phyloP scores from a whole-genome alignment of 2,888 invertebrate species.

The Erebia aethiops region DNA sequence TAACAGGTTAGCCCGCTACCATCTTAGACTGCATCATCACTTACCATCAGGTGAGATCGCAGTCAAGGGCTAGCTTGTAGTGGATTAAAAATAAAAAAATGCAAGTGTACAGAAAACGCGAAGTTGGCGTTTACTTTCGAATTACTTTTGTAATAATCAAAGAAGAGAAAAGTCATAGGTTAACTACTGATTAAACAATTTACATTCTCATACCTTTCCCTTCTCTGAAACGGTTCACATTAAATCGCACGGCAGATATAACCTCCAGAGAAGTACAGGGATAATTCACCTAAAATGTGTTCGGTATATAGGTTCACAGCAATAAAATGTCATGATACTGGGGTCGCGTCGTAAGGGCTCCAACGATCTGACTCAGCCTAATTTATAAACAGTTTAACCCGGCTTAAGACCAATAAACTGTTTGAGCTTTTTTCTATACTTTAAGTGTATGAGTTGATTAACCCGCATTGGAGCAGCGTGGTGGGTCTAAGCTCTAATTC shows the following conservation, averaged over 20 bases:
- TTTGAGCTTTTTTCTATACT: conserved; percentile 47
- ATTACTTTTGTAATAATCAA: too few relatives aligned
- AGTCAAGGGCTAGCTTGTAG: too few relatives aligned
- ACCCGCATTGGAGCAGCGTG: too few relatives aligned
- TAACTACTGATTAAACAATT: too few relatives aligned
- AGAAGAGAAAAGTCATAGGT: too few relatives aligned
- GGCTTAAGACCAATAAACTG: conserved; percentile 38
- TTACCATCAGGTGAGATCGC: too few relatives aligned
- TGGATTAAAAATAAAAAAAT: too few relatives aligned
- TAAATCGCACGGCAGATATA: conserved; percentile 44
- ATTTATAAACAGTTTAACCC: conserved; percentile 49
- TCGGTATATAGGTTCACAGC: conserved; percentile 45
- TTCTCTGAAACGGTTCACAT: conserved; percentile 47
- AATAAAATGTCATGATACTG: conserved; percentile 55
- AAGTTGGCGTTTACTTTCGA: too few relatives aligned
- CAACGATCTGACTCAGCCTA: conserved; percentile 46
- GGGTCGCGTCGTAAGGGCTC: conserved; percentile 47
- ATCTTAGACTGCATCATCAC: too few relatives aligned
- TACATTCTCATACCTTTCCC: conserved; percentile 43
- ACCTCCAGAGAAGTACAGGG: conserved; percentile 36
- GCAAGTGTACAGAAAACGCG: too few relatives aligned
- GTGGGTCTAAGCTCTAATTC: too few relatives aligned
- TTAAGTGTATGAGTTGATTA: conserved; percentile 32
- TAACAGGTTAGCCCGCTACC: too few relatives aligned
- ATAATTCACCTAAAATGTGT: conserved; percentile 52